Conservation (phyloP, 35 echinoderm and acorn worm species). For the Holothuria glaberrima region DNA sequence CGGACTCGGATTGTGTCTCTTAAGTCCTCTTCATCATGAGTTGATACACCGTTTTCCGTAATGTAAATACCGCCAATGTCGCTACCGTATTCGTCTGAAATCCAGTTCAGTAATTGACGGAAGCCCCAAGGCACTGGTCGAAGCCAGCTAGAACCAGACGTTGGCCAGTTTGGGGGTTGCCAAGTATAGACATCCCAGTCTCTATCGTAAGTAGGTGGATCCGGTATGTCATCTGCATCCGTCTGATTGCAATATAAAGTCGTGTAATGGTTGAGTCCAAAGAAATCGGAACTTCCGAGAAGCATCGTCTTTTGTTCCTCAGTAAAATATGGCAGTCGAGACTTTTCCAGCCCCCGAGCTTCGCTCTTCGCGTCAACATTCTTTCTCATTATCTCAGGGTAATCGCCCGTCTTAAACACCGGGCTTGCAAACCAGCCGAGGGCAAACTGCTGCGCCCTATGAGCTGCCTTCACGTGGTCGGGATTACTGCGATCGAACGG, state of each 20-base stretch:
- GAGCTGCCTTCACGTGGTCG: conserved; percentile 68
- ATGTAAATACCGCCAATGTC: conserved; percentile 70
- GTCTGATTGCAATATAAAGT: not conserved
- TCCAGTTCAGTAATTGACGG: conserved; percentile 75
- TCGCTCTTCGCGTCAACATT: conserved; percentile 71
- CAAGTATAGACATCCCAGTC: conserved; percentile 61
- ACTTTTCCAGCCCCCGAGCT: conserved; percentile 55
- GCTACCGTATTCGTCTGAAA: conserved; percentile 62
- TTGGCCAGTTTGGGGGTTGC: conserved; percentile 72
- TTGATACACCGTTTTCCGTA: conserved; percentile 93
- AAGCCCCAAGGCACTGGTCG: conserved; percentile 87
- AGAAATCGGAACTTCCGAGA: conserved; percentile 66
- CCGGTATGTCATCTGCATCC: not conserved
- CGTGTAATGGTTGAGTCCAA: conserved; percentile 77
- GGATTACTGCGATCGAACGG: conserved; percentile 61
- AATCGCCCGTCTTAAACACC: conserved; percentile 83
- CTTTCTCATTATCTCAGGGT: conserved; percentile 86
- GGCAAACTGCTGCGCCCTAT: conserved; percentile 68
- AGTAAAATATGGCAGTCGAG: too few species aligned
- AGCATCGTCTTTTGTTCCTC: too few species aligned
- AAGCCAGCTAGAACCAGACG: conserved; percentile 79
- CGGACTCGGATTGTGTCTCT: conserved; percentile 70
- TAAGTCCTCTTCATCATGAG: conserved; percentile 62
- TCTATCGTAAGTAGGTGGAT: conserved; percentile 27
- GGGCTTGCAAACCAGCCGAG: conserved; percentile 90